These are phyloP conservation scores for Lordiphosa mommai DNA, from an alignment of 1,140 invertebrate species.

Conservation along the genomic window DNA sequence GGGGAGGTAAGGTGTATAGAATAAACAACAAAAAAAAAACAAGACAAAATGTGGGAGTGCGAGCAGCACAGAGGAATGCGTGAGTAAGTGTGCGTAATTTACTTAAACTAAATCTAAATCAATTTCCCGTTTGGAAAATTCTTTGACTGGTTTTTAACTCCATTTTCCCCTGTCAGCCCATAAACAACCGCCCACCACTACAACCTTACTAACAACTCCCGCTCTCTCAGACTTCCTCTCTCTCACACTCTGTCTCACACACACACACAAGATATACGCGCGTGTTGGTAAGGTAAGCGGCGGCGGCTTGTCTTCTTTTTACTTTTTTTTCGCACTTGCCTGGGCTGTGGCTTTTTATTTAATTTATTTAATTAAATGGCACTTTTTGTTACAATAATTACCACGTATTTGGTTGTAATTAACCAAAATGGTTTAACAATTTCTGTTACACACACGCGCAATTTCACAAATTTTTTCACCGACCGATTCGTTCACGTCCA, in stretches of 20 bases:
- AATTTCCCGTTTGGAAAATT: slow-evolving; percentile 12
- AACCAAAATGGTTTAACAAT: too few species aligned
- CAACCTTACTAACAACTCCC: slow-evolving; percentile 25
- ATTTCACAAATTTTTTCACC: too few species aligned
- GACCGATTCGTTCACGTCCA: too few species aligned
- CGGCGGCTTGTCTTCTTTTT: slow-evolving; percentile 57
- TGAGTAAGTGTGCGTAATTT: too few species aligned
- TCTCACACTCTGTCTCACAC: slow-evolving; percentile 25
- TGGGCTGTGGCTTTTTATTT: not conserved
- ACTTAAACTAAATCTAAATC: slow-evolving; percentile 20
- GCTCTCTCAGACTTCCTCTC: slow-evolving; percentile 21
- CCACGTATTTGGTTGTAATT: slow-evolving; percentile 29
- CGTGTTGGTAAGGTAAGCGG: slow-evolving; percentile 32
- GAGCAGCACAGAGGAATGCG: too few species aligned
- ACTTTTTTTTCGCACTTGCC: slow-evolving; percentile 4
- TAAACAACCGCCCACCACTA: slow-evolving; percentile 45
- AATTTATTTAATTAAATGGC: too few species aligned
- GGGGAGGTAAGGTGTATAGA: too few species aligned
- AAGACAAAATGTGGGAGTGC: too few species aligned
- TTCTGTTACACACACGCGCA: too few species aligned
- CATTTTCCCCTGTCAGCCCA: slow-evolving; percentile 15
- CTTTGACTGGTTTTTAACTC: slow-evolving; percentile 6
- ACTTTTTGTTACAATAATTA: not conserved
- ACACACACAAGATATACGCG: slow-evolving; percentile 28
- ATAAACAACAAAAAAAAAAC: too few species aligned